These are phyloP conservation scores for Megaceryle torquata DNA, from an alignment of 2,113 vertebrate genomes.

Conservation along the genomic window DNA sequence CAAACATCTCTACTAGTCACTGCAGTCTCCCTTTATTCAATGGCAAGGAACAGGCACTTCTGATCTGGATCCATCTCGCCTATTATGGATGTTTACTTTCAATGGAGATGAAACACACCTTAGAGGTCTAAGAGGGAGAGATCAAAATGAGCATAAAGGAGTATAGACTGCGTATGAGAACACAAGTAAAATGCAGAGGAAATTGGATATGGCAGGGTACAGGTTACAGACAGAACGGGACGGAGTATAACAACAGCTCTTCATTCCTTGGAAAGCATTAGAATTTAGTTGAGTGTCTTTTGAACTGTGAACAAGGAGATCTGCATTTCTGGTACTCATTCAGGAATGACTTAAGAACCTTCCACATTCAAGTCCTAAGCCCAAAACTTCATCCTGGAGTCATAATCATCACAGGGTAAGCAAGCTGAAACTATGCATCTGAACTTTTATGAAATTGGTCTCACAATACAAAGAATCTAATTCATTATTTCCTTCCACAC, in stretches of 20 bases:
- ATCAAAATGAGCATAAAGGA: neutral
- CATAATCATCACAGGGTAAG: neutral
- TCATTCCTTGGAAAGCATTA: neutral
- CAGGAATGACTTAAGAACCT: neutral
- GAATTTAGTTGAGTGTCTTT: neutral
- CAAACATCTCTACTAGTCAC: neutral
- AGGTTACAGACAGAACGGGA: neutral
- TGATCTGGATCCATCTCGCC: neutral
- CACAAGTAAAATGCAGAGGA: neutral
- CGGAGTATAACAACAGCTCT: neutral
- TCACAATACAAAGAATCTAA: neutral
- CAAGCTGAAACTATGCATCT: neutral
- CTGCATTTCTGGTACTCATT: neutral
- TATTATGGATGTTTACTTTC: neutral
- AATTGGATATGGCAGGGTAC: neutral
- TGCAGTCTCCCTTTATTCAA: neutral
- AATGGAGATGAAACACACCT: neutral
- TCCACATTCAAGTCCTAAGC: neutral
- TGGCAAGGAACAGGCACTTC: neutral
- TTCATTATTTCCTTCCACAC: neutral
- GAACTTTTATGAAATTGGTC: neutral
- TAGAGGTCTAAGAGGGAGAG: neutral
- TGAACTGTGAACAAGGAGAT: neutral
- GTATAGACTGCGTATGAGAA: neutral
- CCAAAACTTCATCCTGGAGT: neutral